Percentiles rank a stretch among this genome's conserved stretches.
These are phyloP conservation scores for Scaptomyza cyrtandrae DNA, from an alignment of 2,888 invertebrate genomes.

Conservation along the genomic window DNA sequence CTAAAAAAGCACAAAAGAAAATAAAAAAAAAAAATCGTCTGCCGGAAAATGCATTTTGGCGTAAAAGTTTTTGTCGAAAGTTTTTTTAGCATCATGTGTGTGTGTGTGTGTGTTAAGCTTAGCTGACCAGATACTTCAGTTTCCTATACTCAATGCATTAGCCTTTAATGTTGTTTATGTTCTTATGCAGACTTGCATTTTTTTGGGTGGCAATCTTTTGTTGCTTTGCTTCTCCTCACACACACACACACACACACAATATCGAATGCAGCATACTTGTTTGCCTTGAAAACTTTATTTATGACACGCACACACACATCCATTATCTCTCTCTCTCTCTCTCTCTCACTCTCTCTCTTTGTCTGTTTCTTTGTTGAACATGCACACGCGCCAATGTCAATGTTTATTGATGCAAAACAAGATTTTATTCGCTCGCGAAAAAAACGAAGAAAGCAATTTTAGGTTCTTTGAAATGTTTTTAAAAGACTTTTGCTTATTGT, in stretches of 20 bases:
- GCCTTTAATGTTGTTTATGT: slow-evolving; percentile 46
- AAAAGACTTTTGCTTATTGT: slow-evolving; percentile 8
- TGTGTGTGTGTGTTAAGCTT: slow-evolving; percentile 3
- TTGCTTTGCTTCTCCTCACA: no score
- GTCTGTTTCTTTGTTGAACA: not conserved
- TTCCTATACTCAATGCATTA: slow-evolving; percentile 24
- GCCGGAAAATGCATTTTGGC: slow-evolving; percentile 36
- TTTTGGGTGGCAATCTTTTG: slow-evolving; percentile 16
- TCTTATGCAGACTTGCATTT: slow-evolving; percentile 33
- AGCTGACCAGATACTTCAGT: slow-evolving; percentile 22
- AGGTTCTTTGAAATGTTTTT: slow-evolving; percentile 21
- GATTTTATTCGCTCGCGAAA: slow-evolving; percentile 54
- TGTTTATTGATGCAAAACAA: slow-evolving; percentile 77
- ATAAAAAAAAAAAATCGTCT: not conserved
- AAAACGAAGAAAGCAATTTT: slow-evolving; percentile 42
- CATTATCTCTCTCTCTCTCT: not conserved
- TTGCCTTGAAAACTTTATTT: slow-evolving; percentile 46
- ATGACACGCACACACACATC: slow-evolving; percentile 4
- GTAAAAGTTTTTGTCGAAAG: slow-evolving; percentile 28
- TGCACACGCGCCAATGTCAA: slow-evolving; percentile 63
- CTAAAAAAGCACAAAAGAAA: slow-evolving; percentile 1
- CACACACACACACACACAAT: slow-evolving; percentile 20
- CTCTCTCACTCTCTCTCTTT: not conserved
- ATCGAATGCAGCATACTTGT: slow-evolving; percentile 46
- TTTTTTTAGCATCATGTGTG: slow-evolving; percentile 17